Evolutionary conservation across 1,140 invertebrate genomes (phyloP), one percentile per base, ranked within the genome.

Genomic region (Lordiphosa collinella): DNA sequence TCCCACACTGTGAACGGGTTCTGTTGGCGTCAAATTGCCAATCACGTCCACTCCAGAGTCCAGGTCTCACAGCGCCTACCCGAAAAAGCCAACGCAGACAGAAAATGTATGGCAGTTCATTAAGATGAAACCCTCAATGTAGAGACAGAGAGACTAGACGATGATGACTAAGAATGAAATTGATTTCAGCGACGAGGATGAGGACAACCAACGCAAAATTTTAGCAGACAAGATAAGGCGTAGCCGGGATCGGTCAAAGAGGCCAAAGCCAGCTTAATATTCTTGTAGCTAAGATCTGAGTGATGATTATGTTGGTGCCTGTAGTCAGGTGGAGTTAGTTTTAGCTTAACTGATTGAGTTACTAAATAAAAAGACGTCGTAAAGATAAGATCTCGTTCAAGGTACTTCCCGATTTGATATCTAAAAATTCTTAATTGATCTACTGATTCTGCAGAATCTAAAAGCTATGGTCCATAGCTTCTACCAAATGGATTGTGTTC

Each of bases 31-130:
- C 41, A 61, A 31, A 37, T 38, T 58, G 56, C 36, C 32, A 51
- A 57, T 70, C 69, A 73, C 14, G 69, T 73, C 41, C 41, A 44
- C 22, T 73, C 59, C 47, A 22, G 12, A 34, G 37, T 68, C 61
- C 50, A 52, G 64, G 22, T 55, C 60, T 32, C 18, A 11, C 43
- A 13, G 43, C 51, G 43, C 51, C 51, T 49, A 38, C 44, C 62
- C 43, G 12, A 56, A 65, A 40, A 47, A 32, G 32, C 54, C 71
- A 67, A 76, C 51, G 61, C 78, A 70, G 78, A 84, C 76, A 57
- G 32, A 56, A 84, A 84, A 84, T 84, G 68, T 73, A 70, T 84
- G 78, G 79, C 73, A 55, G 69, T 79, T 85, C 79, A 86, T 85
- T 85, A 86, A 79, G 66, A 61, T 56, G 52, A 66, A 54, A 48